Evolutionary conservation across 1,140 invertebrate genomes (phyloP), one percentile per base, ranked within the genome.

Genomic region (Drosophila grimshawi): DNA sequence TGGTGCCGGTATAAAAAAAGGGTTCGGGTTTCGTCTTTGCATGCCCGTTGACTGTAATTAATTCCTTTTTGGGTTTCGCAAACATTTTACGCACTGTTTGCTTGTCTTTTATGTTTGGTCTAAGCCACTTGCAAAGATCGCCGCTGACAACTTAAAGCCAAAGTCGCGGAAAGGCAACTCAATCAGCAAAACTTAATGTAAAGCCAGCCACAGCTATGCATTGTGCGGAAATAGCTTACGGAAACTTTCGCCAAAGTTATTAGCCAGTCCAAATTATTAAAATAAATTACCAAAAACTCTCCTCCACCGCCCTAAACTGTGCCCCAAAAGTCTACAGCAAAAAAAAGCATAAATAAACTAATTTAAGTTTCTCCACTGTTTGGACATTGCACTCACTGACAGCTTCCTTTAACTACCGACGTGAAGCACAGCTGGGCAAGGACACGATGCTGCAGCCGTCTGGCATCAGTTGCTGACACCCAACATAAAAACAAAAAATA

Each of bases 81-180:
- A 88, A 88, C 80, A 88, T 89, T 89, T 88, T 83, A 83, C 83
- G 83, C 83, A 80, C 77, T 78, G 80, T 74, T 88, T 88, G 83
- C 80, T 83, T 88, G 83, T 83, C 83, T 88, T 88, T 88, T 88
- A 86, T 89, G 76, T 89, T 83, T 74, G 73, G 63, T 62, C 73
- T 80, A 85, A 85, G 81, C 68, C 73, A 85, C 78, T 88, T 52
- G 60, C 73, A 79, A 60, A 88, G 80, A 89, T 88, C 76, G 49
- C 55, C 76, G 83, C 73, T 86, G 83, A 86, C 83, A 86, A 77
- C 80, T 83, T 83, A 52, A 83, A 88, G 82, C 66, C 67, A 73
- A 76, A 76, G 43, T 60, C 60, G 67, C 63, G 67, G 65, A 65
- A 75, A 80, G 69, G 69, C 78, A 86, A 86, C 81, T 81, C 82